A percentile compares a stretch with the other conserved stretches of the same genome.
Conservation (phyloP, 2,888 invertebrate genomes). For the Drosophila eohydei region DNA sequence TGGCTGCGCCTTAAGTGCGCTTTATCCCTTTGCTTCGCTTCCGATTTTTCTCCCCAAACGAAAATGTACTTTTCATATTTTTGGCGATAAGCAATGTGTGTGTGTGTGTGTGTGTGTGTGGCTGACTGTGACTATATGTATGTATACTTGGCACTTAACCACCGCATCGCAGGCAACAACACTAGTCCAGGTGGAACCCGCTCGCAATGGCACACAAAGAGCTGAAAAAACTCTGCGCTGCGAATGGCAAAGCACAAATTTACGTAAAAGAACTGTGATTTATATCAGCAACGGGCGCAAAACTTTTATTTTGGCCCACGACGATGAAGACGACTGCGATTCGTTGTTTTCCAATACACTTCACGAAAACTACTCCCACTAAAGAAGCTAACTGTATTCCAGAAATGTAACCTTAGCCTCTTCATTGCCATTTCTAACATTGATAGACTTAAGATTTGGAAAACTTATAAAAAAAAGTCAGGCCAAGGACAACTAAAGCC, state of each 20-base stretch:
- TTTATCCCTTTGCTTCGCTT: constrained; percentile 54
- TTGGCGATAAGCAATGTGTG: constrained; percentile 61
- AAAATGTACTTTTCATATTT: constrained; percentile 80
- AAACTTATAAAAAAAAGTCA: no score
- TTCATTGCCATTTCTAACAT: no score
- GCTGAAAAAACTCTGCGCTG: constrained; percentile 54
- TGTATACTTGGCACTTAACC: constrained; percentile 67
- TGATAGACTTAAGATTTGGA: neutral
- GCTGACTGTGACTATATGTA: constrained; percentile 9
- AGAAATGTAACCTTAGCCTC: no score
- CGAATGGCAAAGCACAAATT: constrained; percentile 84
- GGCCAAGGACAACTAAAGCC: neutral
- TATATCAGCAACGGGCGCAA: constrained; percentile 73
- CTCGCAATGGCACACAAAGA: constrained; percentile 31
- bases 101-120: constrained; percentile 17
- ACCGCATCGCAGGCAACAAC: constrained; percentile 38
- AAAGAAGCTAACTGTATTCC: no score
- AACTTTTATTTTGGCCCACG: constrained; percentile 79
- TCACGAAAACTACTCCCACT: constrained; percentile 1
- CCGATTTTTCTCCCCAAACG: constrained; percentile 34
- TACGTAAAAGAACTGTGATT: constrained; percentile 85
- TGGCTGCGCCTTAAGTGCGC: constrained; percentile 63
- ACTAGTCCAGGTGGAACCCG: constrained; percentile 56
- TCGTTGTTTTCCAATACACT: constrained; percentile 24
- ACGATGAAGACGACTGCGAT: constrained; percentile 39